A percentile compares a stretch with the other conserved stretches of the same genome.
phyloP scores from a whole-genome alignment of 2,888 invertebrate genomes.

The Xestoiulus laeticollis region DNA sequence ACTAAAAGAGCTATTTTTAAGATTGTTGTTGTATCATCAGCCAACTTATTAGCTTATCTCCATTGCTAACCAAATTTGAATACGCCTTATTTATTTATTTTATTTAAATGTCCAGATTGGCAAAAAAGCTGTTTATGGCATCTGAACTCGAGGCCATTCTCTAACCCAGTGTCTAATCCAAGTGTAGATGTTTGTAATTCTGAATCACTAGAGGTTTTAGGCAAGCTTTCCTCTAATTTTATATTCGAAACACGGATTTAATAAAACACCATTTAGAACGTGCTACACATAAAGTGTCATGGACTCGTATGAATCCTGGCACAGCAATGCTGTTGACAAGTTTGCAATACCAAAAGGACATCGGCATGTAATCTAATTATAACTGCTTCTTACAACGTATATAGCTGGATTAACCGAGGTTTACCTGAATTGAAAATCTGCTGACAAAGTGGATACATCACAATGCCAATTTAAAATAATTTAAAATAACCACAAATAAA shows the following conservation, averaged over 20 bases:
- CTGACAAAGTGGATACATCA: not conserved
- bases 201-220: not conserved
- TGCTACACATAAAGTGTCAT: slow-evolving; percentile 6
- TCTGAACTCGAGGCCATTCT: no score
- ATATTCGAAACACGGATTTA: not conserved
- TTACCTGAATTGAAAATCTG: not conserved
- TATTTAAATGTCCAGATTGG: no score
- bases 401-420: slow-evolving; percentile 6
- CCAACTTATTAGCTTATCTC: no score
- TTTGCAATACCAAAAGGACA: not conserved
- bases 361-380: not conserved
- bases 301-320: not conserved
- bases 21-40: no score
- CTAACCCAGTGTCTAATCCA: no score
- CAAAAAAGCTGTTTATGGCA: no score
- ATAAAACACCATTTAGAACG: slow-evolving; percentile 9
- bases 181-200: not conserved
- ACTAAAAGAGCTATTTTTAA: no score
- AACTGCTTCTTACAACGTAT: not conserved
- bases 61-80: no score
- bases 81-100: no score
- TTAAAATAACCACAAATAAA: not conserved
- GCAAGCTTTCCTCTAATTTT: not conserved
- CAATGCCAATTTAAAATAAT: not conserved
- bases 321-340: not conserved